Percentiles rank a stretch among this genome's conserved stretches.
phyloP scores from a whole-genome alignment of 1,140 invertebrate genomes.

The Amphibalanus amphitrite region DNA sequence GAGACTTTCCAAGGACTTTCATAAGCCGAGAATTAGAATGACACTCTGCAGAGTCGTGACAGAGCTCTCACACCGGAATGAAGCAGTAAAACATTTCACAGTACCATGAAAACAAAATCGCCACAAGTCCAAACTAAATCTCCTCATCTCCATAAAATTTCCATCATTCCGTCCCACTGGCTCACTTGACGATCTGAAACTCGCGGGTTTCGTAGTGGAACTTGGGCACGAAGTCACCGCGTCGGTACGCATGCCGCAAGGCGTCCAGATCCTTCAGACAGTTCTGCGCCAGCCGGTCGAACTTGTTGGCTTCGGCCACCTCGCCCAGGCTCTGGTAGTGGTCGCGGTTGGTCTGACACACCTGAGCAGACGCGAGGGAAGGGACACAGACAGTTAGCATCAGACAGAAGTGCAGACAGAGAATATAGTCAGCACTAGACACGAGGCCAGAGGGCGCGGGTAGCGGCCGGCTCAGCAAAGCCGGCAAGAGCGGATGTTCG shows the following conservation, averaged over 20 bases:
- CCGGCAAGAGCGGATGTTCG: too few relatives aligned
- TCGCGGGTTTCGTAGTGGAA: conserved; percentile 85
- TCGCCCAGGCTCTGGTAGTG: conserved; percentile 87
- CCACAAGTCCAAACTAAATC: too few relatives aligned
- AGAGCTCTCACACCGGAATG: too few relatives aligned
- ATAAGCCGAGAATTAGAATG: too few relatives aligned
- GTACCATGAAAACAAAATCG: too few relatives aligned
- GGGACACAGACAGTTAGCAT: too few relatives aligned
- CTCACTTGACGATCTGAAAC: conserved; percentile 74
- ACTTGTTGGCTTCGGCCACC: conserved; percentile 69
- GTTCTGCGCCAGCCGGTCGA: conserved; percentile 65
- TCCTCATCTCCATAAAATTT: too few relatives aligned
- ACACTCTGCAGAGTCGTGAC: too few relatives aligned
- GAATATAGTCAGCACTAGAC: conserved; percentile 10
- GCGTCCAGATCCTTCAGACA: conserved; percentile 79
- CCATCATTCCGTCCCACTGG: too few relatives aligned
- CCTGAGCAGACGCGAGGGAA: conserved; percentile 31
- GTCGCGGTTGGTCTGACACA: conserved; percentile 67
- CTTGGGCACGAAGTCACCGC: conserved; percentile 43
- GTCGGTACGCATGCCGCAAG: conserved; percentile 47
- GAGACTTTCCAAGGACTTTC: too few relatives aligned
- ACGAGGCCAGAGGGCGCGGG: conserved; percentile 2
- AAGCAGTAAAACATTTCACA: too few relatives aligned
- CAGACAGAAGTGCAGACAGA: conserved; percentile 19
- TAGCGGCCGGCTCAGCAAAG: too few relatives aligned